Base-by-base conservation (phyloP, 1,140 invertebrate species). In the Plectrocnemia conspersa region DNA sequence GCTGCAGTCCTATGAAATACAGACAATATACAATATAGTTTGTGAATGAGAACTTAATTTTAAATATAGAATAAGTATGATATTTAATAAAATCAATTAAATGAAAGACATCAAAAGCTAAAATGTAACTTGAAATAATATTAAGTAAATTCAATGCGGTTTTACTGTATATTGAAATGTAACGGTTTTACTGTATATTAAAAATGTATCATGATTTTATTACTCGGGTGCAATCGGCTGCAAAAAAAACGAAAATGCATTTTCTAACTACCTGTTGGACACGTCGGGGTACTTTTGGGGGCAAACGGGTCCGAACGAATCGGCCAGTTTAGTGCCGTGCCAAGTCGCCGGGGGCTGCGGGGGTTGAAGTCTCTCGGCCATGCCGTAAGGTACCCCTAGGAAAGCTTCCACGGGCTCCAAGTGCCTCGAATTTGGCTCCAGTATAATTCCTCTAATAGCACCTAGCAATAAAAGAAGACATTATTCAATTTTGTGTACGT, bases 371-470 rank as follows among this genome's bases (percentile, higher is more conserved):
- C 78, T 75, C 42, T 77, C 73, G 18, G 84, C 81, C 60, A 79
- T 78, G 0, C 87, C 88, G 72, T 90, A 91, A 0, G 86, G 86
- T 29, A 91, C 81, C 59, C 75, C 86, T 61, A 75, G 81, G 66
- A 80, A 88, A 70, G 82, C 78, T 64, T 83, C 85, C 2, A 89
- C 85, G 1, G 84, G 82, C 56, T 82, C 83, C 45, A 88, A 71
- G 66, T 81, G 77, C 57, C 76, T 74, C 52, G 79, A 82, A 62
- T 82, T 82, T 52, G 84, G 73, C 60, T 85, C 82, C 63, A 85
- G 68, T 29, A 80, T 77, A 32, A 79, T 68, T 21, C 82, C 82
- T 52, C 80, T 66, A 21, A 84, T 76, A 22, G 75, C 73, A 18
- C 82, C 82, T 49, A 77, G 74, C 23, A 53, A 35, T n/a, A 35